Percentiles rank a stretch among this genome's conserved stretches.
These are phyloP conservation scores for Marmota flaviventris DNA, from an alignment of 2,113 vertebrate species.

Conservation along the genomic window DNA sequence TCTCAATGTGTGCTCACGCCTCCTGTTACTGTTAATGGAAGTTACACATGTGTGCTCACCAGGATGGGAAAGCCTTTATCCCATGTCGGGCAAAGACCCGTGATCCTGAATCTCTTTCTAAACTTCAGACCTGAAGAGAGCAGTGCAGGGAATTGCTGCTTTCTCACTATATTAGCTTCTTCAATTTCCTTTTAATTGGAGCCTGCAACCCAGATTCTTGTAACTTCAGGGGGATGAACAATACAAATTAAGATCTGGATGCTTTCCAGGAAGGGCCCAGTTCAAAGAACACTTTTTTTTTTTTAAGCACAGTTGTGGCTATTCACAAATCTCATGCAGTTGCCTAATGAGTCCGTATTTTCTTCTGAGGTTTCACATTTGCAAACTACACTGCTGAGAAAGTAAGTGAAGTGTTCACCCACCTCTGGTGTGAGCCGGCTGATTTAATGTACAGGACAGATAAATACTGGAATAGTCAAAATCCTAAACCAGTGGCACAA, in stretches of 20 bases:
- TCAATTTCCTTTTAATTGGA: conserved; percentile 91
- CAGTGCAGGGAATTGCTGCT: conserved; percentile 87
- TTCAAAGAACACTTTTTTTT: conserved; percentile 78
- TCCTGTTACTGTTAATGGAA: conserved; percentile 86
- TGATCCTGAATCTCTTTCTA: conserved; percentile 89
- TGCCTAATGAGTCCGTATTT: conserved; percentile 88
- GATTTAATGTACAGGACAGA: conserved; percentile 80
- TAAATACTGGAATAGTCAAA: conserved; percentile 74
- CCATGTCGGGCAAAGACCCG: conserved; percentile 83
- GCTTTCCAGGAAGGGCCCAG: conserved; percentile 85
- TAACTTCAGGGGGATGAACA: conserved; percentile 88
- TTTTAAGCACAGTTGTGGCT: conserved; percentile 83
- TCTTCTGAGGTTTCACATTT: conserved; percentile 86
- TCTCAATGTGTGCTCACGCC: conserved; percentile 82
- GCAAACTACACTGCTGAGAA: conserved; percentile 86
- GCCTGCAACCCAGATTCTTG: conserved; percentile 87
- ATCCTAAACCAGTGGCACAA: conserved; percentile 75
- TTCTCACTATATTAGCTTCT: conserved; percentile 90
- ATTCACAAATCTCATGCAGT: conserved; percentile 86
- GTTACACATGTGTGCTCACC: conserved; percentile 84
- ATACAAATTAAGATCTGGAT: conserved; percentile 89
- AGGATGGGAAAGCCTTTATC: conserved; percentile 85
- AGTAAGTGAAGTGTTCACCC: conserved; percentile 86
- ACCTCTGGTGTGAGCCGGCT: conserved; percentile 78
- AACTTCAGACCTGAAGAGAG: conserved; percentile 87